These are phyloP conservation scores for Paragorgia papillata DNA, from an alignment of 92 coral and sea anemone species.

Conservation along the genomic window DNA sequence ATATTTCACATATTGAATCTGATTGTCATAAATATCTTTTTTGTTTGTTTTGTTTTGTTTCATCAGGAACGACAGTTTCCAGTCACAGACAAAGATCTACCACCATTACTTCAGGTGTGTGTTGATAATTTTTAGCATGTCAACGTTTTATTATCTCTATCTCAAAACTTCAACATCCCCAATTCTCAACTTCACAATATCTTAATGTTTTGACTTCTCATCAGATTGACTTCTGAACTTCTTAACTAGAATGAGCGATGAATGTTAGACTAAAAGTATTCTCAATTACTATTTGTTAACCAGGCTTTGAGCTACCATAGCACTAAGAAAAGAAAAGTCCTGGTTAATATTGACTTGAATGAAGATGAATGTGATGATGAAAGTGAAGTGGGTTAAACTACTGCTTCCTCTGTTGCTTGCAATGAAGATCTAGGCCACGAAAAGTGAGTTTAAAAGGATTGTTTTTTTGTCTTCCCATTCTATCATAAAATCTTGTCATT, in stretches of 20 bases:
- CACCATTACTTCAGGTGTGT: slow-evolving; percentile 90
- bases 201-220: too few species aligned
- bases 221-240: too few species aligned
- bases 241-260: too few species aligned
- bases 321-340: slow-evolving; percentile 47
- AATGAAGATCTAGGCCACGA: slow-evolving; percentile 14
- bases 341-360: slow-evolving; percentile 43
- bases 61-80: background rate
- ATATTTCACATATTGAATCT: too few species aligned
- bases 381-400: slow-evolving; percentile 69
- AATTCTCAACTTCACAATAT: too few species aligned
- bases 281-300: background rate
- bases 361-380: slow-evolving; percentile 40
- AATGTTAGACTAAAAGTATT: too few species aligned
- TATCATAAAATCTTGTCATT: too few species aligned
- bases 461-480: too few species aligned
- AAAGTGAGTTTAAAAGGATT: background rate
- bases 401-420: slow-evolving; percentile 83
- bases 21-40: too few species aligned
- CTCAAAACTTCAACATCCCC: too few species aligned
- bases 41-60: background rate
- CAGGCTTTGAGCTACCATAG: slow-evolving; percentile 94
- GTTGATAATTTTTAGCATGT: too few species aligned
- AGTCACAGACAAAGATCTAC: slow-evolving; percentile 47
- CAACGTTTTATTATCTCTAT: too few species aligned